phyloP scores from a whole-genome alignment of 1,140 invertebrate genomes.

The Rhopalosiphum maidis region DNA sequence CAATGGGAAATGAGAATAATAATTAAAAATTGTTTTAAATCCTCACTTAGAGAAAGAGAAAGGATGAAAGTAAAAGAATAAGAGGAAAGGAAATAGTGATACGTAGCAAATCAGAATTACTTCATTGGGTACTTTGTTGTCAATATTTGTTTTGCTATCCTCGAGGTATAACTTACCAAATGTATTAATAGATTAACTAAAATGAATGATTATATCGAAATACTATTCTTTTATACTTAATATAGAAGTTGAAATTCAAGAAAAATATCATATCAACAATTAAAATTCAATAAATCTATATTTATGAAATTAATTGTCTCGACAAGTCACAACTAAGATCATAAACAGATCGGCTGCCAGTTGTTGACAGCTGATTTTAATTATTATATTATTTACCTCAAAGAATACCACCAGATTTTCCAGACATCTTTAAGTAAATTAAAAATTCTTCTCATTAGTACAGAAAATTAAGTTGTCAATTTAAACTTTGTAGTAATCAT shows the following conservation, averaged over 20 bases:
- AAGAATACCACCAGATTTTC: background rate
- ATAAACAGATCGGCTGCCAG: background rate
- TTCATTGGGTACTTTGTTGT: constrained; percentile 4
- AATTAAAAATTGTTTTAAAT: constrained; percentile 8
- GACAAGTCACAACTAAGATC: background rate
- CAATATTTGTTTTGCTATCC: constrained; percentile 15
- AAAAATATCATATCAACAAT: background rate
- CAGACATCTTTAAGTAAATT: background rate
- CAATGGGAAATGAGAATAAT: background rate
- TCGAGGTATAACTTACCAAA: constrained; percentile 26
- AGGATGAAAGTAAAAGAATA: background rate
- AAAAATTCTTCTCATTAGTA: background rate
- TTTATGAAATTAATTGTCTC: background rate
- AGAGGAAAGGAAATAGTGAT: background rate
- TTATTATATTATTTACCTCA: background rate
- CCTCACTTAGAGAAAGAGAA: background rate
- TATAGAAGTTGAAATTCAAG: background rate
- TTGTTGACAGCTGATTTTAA: background rate
- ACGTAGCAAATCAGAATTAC: constrained; percentile 31
- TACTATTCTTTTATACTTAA: background rate
- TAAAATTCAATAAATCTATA: background rate
- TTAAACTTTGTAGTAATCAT: background rate
- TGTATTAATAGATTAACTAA: constrained; percentile 33
- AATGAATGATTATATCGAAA: background rate
- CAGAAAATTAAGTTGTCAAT: background rate